Base-by-base conservation (phyloP, 2,797 vertebrate genomes). In the Telmatherina bonti region DNA sequence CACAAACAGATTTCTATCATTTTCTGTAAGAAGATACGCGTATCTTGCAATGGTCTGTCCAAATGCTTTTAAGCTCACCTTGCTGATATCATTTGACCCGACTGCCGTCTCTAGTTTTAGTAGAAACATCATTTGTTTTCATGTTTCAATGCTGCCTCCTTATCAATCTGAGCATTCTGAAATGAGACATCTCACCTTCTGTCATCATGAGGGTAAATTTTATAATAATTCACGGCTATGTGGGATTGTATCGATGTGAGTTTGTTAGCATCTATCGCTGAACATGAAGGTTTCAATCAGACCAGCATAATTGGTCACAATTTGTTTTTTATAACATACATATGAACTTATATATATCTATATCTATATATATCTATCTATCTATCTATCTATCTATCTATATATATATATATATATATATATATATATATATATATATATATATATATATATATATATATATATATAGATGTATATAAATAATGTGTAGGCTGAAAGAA, bases 1-100 rank as follows among this genome's bases (percentile, higher is more conserved):
- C 30, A 7, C 60, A 69, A 58, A 84, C 38, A 6, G 38, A 38
- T 38, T 13, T 38, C 36, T 38, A 15, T 41, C 15, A 41, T 41
- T 41, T 41, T 41, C 13, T 0, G 5, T 15, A 18, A 15, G 38
- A 18, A 41, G 18, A 41, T 7, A 33, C 7, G 2, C 38, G 6
- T 5, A 9, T 45, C 18, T 2, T 47, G 43, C 18, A 26, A 51
- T 12, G 47, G 12, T 24, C 47, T 24, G 24, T 12, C 47, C 12
- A 51, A n/a, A 51, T 26, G 22, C 5, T 51, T 5, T 26, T 26
- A 11, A 26, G 20, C 22, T 24, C 49, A 24, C 24, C 24, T 26
- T 24, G 24, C 22, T 3, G 20, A 47, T 3, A 47, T n/a, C 43
- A 47, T 47, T 10, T n/a, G n/a, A 47, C 43, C 38, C 22, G 43